Evolutionary conservation across 2,797 vertebrate species (phyloP).

Genomic region (Phoeniculus purpureus): DNA sequence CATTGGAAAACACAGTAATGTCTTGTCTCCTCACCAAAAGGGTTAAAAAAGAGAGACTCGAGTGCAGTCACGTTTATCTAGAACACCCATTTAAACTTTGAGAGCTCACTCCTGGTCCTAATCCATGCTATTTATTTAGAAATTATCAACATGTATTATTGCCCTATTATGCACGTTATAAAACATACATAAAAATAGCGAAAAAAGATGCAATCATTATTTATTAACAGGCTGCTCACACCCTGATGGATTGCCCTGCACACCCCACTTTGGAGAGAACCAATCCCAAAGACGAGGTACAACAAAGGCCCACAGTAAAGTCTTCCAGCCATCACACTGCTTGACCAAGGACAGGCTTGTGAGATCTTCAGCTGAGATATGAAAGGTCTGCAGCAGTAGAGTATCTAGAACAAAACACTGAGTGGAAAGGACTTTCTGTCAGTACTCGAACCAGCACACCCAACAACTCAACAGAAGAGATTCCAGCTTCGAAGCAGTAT

Average conservation of each 20-base stretch:
- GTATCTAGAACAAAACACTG: neutral
- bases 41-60: neutral
- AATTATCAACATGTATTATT: neutral
- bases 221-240: neutral
- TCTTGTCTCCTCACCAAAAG: neutral
- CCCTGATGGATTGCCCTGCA: neutral
- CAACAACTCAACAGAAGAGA: neutral
- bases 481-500: neutral
- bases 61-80: neutral
- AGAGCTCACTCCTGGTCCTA: fast-evolving
- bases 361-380: neutral
- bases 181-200: neutral
- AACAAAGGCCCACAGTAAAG: neutral
- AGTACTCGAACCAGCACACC: neutral
- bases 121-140: neutral
- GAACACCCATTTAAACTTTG: neutral
- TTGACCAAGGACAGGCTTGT: neutral
- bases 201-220: neutral
- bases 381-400: neutral
- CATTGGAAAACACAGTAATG: neutral
- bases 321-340: neutral
- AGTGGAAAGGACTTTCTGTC: neutral
- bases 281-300: neutral
- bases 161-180: neutral
- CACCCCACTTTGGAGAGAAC: neutral